Evolutionary conservation across 1,140 invertebrate genomes (phyloP).

Genomic region (Drosophila littoralis): DNA sequence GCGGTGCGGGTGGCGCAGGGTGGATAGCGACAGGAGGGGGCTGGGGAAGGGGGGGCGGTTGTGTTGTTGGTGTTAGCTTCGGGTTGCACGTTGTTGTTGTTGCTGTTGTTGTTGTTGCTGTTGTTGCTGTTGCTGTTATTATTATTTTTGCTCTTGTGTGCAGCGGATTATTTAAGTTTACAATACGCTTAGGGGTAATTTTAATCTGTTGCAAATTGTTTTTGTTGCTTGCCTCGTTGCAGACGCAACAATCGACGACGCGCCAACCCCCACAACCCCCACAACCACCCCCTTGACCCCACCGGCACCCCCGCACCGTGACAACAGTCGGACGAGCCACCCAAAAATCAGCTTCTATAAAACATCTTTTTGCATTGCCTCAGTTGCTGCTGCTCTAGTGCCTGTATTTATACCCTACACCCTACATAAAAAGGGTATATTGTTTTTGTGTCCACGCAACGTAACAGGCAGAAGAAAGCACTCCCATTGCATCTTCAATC

Average conservation of each 20-base stretch:
- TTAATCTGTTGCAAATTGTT: conserved; percentile 84
- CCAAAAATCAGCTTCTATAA: conserved; percentile 67
- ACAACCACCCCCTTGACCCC: neutral
- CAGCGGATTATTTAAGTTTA: conserved; percentile 82
- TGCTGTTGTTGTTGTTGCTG: conserved; percentile 12
- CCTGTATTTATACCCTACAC: no score
- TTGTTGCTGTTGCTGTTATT: conserved; percentile 32
- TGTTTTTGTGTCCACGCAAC: no score
- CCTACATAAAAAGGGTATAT: no score
- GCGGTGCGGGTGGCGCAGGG: neutral
- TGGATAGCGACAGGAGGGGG: no score
- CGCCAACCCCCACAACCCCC: neutral
- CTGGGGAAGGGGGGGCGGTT: no score
- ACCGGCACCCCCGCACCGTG: neutral
- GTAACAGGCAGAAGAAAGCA: no score
- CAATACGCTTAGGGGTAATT: conserved; percentile 84
- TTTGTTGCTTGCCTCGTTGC: conserved; percentile 56
- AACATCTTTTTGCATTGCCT: conserved; percentile 56
- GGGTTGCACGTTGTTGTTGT: neutral
- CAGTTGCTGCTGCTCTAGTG: neutral
- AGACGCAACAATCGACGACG: conserved; percentile 30
- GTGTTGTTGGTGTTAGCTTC: no score
- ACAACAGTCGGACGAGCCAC: neutral
- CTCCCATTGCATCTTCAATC: no score
- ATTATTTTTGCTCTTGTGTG: conserved; percentile 26